phyloP scores from a whole-genome alignment of 2,113 vertebrate genomes.

The Loxodonta africana region DNA sequence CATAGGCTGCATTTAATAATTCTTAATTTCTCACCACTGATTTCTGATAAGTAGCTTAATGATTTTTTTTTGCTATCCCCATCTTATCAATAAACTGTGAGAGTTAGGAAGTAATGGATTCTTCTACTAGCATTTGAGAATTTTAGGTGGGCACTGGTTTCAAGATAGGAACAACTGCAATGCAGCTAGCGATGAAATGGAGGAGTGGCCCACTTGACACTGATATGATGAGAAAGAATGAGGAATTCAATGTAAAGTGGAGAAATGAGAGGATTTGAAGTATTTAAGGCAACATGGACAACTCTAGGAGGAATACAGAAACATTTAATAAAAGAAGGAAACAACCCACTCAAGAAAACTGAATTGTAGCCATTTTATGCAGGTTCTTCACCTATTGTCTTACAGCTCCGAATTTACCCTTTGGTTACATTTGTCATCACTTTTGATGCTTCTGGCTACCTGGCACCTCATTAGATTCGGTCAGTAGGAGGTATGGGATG shows the following conservation, averaged over 20 bases:
- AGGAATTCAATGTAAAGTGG: background rate
- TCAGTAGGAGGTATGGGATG: background rate
- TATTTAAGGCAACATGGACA: background rate
- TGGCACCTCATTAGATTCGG: background rate
- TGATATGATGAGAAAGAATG: conserved; percentile 6
- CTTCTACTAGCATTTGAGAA: background rate
- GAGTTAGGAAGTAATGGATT: background rate
- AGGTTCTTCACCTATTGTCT: background rate
- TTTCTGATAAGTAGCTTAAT: background rate
- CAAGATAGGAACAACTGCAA: background rate
- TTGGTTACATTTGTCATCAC: background rate
- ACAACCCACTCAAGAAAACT: background rate
- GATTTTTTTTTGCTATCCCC: background rate
- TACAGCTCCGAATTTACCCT: background rate
- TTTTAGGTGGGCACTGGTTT: background rate
- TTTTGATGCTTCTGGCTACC: background rate
- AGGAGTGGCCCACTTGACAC: background rate
- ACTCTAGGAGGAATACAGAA: background rate
- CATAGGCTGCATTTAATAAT: background rate
- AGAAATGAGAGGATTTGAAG: background rate
- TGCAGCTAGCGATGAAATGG: background rate
- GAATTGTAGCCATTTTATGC: background rate
- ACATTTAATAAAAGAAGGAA: background rate
- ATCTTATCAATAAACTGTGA: background rate
- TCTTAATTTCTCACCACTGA: background rate